Base-by-base conservation (phyloP, 1,140 invertebrate genomes). In the Macrobrachium nipponense region DNA sequence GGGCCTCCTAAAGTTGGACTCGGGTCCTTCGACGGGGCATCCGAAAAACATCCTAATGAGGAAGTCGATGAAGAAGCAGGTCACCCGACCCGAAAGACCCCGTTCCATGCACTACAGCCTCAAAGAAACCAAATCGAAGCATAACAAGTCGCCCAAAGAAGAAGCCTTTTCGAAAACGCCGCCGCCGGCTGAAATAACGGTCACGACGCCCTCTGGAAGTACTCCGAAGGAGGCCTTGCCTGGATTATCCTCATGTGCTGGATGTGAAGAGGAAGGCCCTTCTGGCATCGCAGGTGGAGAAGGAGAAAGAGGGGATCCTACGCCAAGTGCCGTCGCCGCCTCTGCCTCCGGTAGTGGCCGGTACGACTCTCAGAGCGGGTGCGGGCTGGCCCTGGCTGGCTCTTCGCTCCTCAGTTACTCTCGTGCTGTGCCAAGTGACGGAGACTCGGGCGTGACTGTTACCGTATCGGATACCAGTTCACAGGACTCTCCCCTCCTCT, bases 391-490 rank as follows among this genome's bases (percentile, higher is more conserved):
- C 59, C 27, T 60, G 82, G 73, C 79, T 70, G 51, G 17, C 18
- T 36, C 36, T 51, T 60, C 18, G 17, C 72, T 70, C 27, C 77
- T 61, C 84, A 86, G 84, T 86, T 86, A 80, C 84, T 86, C 84
- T 43, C 84, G 77, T 64, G 84, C 84, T 43, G 84, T 86, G 58
- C 68, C 84, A 44, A 80, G 84, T 80, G 84, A 86, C 77, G 77
- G 84, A 27, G 84, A 79, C 77, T 77, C 84, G 68, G 68, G 60
- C 27, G 64, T 80, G 27, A 79, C 84, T 59, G 76, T 86, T 59
- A 86, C 84, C 66, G 68, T 86, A 59, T 86, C 77, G 20, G 76
- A 86, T 80, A 86, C 77, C 8, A 79, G 84, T 61, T 86, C 84
- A 86, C 77, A 80, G 84, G 76, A 80, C 84, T 80, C 84, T 36